These are phyloP conservation scores for Tachysurus vachellii DNA, from an alignment of 2,113 vertebrate species.

Conservation along the genomic window DNA sequence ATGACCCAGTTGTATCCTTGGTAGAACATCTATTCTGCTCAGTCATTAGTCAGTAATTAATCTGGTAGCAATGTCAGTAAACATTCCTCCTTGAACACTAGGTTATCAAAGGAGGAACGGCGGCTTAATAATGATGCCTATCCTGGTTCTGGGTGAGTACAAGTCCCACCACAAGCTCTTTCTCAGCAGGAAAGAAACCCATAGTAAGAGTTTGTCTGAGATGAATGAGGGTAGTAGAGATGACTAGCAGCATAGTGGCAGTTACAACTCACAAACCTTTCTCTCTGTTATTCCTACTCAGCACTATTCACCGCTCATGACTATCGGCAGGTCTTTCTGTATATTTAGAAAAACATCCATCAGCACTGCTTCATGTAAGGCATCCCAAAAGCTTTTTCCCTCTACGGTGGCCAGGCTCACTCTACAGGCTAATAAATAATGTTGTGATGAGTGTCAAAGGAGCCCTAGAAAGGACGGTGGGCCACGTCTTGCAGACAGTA, in stretches of 20 bases:
- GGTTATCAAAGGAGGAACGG: neutral
- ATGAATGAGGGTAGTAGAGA: slow-evolving; percentile 71
- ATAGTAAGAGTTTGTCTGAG: slow-evolving; percentile 61
- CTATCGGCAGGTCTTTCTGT: slow-evolving; percentile 71
- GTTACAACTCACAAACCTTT: slow-evolving; percentile 21
- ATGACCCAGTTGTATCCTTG: slow-evolving; percentile 62
- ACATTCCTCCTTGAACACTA: slow-evolving; percentile 24
- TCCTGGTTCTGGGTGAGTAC: slow-evolving; percentile 27
- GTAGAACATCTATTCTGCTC: slow-evolving; percentile 60
- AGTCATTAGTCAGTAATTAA: slow-evolving; percentile 65
- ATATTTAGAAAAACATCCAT: slow-evolving; percentile 72
- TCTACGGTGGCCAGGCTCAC: slow-evolving; percentile 31
- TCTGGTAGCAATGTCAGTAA: slow-evolving; percentile 47
- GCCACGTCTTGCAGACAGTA: slow-evolving; percentile 52
- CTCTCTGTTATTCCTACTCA: slow-evolving; percentile 67
- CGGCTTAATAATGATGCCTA: slow-evolving; percentile 26
- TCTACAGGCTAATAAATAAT: slow-evolving; percentile 68
- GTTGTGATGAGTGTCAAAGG: slow-evolving; percentile 66
- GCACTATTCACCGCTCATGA: slow-evolving; percentile 63
- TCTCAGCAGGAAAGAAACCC: slow-evolving; percentile 56
- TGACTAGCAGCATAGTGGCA: slow-evolving; percentile 62
- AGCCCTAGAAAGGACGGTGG: slow-evolving; percentile 52
- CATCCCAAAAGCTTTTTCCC: slow-evolving; percentile 56
- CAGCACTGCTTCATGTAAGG: slow-evolving; percentile 60
- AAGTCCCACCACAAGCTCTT: slow-evolving; percentile 43